These are phyloP conservation scores for Pachymerium ferrugineum DNA, from an alignment of 2,888 invertebrate species.

Conservation along the genomic window DNA sequence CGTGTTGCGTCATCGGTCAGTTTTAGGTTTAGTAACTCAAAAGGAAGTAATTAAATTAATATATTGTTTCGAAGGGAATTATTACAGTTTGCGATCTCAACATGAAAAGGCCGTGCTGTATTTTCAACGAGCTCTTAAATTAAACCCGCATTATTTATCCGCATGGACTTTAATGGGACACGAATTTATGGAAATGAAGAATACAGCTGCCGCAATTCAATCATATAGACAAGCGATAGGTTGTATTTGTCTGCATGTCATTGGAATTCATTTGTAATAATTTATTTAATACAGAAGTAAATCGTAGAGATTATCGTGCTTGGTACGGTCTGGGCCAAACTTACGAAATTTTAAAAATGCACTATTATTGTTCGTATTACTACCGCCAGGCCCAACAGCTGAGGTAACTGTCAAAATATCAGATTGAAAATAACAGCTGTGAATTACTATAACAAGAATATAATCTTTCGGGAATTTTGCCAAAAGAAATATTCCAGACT, in stretches of 20 bases:
- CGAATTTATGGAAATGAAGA: conserved; percentile 98
- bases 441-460: too few relatives aligned
- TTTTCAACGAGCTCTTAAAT: conserved; percentile 86
- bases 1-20: conserved; percentile 92
- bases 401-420: conserved; percentile 47
- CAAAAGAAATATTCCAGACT: too few relatives aligned
- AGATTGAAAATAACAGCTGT: too few relatives aligned
- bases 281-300: conserved; percentile 64
- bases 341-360: conserved; percentile 95
- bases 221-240: conserved; percentile 95
- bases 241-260: conserved; percentile 46
- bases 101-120: conserved; percentile 97
- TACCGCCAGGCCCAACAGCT: conserved; percentile 66
- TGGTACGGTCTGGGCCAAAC: conserved; percentile 99
- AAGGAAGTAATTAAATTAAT: too few relatives aligned
- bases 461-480: too few relatives aligned
- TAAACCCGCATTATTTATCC: conserved; percentile 88
- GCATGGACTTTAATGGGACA: conserved; percentile 99
- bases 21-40: conserved; percentile 27
- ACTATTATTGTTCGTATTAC: conserved; percentile 90
- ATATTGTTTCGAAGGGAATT: conserved; percentile 68
- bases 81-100: conserved; percentile 89
- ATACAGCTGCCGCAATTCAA: conserved; percentile 96
- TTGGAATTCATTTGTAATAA: background rate
- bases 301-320: conserved; percentile 87